Percentiles rank a stretch among this genome's conserved stretches.
These are phyloP conservation scores for Zosterops borbonicus DNA, from an alignment of 2,113 vertebrate species.

Conservation along the genomic window DNA sequence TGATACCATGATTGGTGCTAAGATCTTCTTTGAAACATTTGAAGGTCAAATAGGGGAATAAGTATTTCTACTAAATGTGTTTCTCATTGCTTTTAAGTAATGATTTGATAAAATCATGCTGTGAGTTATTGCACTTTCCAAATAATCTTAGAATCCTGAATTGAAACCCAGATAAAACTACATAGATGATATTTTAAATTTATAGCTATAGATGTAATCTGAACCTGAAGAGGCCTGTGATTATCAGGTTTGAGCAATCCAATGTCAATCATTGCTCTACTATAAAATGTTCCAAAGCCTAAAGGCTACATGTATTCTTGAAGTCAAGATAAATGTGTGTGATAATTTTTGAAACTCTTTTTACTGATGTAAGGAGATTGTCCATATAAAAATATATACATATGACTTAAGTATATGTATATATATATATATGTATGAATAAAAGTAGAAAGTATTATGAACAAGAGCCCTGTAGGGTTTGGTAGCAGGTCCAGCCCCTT, in stretches of 20 bases:
- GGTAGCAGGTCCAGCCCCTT: background rate
- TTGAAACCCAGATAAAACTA: background rate
- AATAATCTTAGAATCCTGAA: background rate
- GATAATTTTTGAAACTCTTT: background rate
- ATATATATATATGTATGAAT: accelerated
- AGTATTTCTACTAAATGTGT: background rate
- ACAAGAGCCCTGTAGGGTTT: background rate
- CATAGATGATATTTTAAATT: background rate
- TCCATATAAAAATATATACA: background rate
- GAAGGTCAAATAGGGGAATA: background rate
- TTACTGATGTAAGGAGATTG: background rate
- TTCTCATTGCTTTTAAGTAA: background rate
- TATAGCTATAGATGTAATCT: background rate
- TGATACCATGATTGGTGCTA: background rate
- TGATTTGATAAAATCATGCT: background rate
- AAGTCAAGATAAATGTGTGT: background rate
- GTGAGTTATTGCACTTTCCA: background rate
- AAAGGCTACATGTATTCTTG: background rate
- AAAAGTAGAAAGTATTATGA: background rate
- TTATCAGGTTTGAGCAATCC: background rate
- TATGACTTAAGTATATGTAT: background rate
- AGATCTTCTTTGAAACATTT: background rate
- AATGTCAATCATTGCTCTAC: background rate
- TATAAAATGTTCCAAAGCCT: background rate
- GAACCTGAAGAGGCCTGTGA: background rate